Conservation (phyloP, 2,888 invertebrate species). For the Gastracanthus pulcherrimus region DNA sequence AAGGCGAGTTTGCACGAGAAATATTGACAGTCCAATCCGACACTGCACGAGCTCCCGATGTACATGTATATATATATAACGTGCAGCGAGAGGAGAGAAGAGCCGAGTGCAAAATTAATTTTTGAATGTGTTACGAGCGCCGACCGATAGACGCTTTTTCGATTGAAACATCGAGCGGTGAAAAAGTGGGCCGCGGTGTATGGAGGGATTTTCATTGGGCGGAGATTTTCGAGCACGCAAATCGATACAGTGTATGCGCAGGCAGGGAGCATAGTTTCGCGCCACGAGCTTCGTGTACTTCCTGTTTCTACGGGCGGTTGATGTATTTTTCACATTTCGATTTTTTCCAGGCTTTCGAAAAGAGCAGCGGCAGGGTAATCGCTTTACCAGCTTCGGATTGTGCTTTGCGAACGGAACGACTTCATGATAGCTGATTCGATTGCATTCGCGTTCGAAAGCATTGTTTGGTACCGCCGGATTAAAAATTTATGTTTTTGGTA, state of each 20-base stretch:
- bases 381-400: too few species aligned
- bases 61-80: too few species aligned
- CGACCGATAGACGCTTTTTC: neutral
- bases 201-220: neutral
- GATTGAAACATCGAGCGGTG: neutral
- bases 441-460: too few species aligned
- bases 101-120: conserved; percentile 43
- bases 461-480: too few species aligned
- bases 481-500: too few species aligned
- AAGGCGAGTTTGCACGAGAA: conserved; percentile 39
- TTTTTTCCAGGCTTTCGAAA: neutral
- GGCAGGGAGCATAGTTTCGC: too few species aligned
- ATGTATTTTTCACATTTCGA: conserved; percentile 11
- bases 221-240: neutral
- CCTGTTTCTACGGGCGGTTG: neutral
- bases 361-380: neutral
- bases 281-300: neutral
- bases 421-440: too few species aligned
- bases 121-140: conserved; percentile 14
- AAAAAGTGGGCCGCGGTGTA: conserved; percentile 1
- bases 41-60: neutral
- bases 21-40: conserved; percentile 47
- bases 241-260: too few species aligned
- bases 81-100: too few species aligned
- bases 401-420: neutral